Conservation (phyloP, 1,140 invertebrate species). For the Anadara kagoshimensis region DNA sequence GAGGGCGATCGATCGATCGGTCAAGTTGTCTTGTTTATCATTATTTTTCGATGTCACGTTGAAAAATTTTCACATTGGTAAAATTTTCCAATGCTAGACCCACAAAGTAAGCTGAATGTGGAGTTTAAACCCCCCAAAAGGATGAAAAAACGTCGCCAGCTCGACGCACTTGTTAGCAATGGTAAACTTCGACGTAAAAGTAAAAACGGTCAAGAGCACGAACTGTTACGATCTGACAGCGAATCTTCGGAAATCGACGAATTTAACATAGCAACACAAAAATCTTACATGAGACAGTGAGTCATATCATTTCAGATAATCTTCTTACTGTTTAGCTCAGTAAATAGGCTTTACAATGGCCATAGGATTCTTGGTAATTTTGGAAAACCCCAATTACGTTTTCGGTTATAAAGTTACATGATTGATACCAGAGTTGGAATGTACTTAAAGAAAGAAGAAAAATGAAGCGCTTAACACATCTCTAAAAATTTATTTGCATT, state of each 20-base stretch:
- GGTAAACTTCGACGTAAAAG: slow-evolving; percentile 66
- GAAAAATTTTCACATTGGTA: slow-evolving; percentile 20
- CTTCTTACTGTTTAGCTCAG: neutral
- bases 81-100: slow-evolving; percentile 49
- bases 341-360: no score
- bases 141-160: slow-evolving; percentile 75
- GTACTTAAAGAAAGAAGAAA: no score
- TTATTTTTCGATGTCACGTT: slow-evolving; percentile 21
- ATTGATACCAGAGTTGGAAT: no score
- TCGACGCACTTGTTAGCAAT: slow-evolving; percentile 73
- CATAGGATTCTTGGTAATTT: no score
- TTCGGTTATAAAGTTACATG: no score
- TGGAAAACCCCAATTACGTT: no score
- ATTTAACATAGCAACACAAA: slow-evolving; percentile 61
- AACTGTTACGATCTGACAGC: slow-evolving; percentile 61
- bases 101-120: slow-evolving; percentile 64
- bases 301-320: slow-evolving; percentile 20
- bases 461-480: no score
- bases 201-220: slow-evolving; percentile 67
- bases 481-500: no score
- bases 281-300: slow-evolving; percentile 56
- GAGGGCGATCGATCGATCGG: neutral
- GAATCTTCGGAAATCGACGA: slow-evolving; percentile 73
- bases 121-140: slow-evolving; percentile 72
- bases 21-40: neutral